Conservation (phyloP, 2,797 vertebrate genomes). For the Sebastes vulpes region DNA sequence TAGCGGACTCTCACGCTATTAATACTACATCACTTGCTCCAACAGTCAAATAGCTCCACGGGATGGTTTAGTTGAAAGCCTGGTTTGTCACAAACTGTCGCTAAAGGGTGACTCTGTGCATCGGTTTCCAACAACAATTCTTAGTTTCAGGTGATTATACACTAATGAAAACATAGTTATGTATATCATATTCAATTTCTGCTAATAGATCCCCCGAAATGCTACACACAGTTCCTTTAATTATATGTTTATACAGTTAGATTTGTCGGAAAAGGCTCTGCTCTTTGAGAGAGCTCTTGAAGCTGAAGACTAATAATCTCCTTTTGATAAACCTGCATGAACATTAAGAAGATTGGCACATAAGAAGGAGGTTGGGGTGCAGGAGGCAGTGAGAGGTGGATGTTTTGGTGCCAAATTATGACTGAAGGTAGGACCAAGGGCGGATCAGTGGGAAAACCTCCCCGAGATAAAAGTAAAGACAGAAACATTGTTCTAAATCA, state of each 20-base stretch:
- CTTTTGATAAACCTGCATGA: neutral
- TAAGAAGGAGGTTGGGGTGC: neutral
- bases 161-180: too few species aligned
- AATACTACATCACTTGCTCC: too few species aligned
- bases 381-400: neutral
- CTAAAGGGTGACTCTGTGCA: too few species aligned
- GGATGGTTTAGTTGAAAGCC: too few species aligned
- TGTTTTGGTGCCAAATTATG: neutral
- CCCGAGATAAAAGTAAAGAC: neutral
- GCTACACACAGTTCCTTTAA: neutral
- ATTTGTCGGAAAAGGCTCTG: neutral
- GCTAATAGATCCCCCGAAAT: too few species aligned
- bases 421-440: neutral
- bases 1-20: too few species aligned
- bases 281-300: neutral
- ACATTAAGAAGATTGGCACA: neutral
- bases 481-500: neutral
- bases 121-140: too few species aligned
- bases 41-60: rapidly evolving
- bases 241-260: neutral
- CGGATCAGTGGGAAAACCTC: neutral
- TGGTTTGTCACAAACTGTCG: too few species aligned
- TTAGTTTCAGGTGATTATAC: too few species aligned
- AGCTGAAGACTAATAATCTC: neutral
- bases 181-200: too few species aligned